These are phyloP conservation scores for Chaetophractus vellerosus DNA, from an alignment of 2,797 vertebrate species.

Conservation along the genomic window DNA sequence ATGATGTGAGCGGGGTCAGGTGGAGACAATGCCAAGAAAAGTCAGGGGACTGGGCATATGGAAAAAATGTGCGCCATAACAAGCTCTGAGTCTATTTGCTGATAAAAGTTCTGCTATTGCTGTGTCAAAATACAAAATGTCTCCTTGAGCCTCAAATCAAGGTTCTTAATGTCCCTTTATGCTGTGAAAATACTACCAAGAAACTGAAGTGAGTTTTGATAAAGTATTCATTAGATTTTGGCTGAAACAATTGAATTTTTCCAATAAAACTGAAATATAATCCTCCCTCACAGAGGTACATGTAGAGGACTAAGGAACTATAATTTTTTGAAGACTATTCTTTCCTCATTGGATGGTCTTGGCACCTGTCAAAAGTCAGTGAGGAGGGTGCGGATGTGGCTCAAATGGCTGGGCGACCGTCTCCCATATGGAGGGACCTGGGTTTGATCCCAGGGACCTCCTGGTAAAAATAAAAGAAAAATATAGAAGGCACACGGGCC, in stretches of 20 bases:
- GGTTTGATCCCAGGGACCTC: too few relatives aligned
- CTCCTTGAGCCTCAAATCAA: neutral
- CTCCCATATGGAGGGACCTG: too few relatives aligned
- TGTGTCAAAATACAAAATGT: neutral
- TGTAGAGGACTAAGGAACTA: neutral
- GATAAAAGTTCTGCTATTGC: neutral
- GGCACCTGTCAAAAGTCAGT: too few relatives aligned
- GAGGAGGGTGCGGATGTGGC: too few relatives aligned
- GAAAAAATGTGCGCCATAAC: neutral
- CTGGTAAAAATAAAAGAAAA: too few relatives aligned
- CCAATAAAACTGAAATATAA: conserved; percentile 7
- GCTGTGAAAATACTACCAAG: neutral
- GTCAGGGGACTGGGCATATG: neutral
- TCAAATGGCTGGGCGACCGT: too few relatives aligned
- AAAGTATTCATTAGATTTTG: neutral
- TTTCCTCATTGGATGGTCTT: too few relatives aligned
- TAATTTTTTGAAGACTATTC: neutral
- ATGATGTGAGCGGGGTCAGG: neutral
- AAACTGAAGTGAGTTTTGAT: conserved; percentile 11
- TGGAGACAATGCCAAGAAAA: conserved; percentile 2
- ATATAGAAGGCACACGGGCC: too few relatives aligned
- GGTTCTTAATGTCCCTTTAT: neutral
- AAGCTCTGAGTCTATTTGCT: neutral
- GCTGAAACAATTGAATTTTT: neutral
- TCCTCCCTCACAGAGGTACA: neutral